These are phyloP conservation scores for Scaptomyza tumidula DNA, from an alignment of 2,888 invertebrate species.

Conservation along the genomic window DNA sequence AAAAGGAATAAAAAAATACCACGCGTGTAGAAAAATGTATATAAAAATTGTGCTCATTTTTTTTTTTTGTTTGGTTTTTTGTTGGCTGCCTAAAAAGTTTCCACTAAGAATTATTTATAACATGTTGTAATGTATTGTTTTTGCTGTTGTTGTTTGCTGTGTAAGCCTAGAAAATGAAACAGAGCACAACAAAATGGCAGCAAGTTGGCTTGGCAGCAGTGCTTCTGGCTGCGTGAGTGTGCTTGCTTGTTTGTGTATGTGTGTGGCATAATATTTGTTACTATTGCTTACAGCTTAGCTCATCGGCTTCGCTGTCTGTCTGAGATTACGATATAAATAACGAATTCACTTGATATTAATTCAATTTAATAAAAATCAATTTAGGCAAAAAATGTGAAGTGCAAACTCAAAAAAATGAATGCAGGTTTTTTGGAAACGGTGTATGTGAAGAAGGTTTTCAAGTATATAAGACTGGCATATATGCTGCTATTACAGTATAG, in stretches of 20 bases:
- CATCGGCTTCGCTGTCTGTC: conserved; percentile 11
- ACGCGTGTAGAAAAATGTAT: background rate
- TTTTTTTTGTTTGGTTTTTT: conserved; percentile 14
- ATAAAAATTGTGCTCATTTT: conserved; percentile 10
- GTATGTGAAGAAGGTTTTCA: background rate
- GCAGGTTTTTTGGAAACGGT: background rate
- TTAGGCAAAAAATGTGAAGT: conserved; percentile 29
- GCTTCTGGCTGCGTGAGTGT: conserved; percentile 1
- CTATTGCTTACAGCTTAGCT: conserved; percentile 31
- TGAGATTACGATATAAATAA: conserved; percentile 59
- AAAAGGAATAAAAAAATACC: conserved; percentile 22
- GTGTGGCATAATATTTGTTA: conserved; percentile 62
- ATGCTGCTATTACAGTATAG: no score
- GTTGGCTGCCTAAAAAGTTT: conserved; percentile 51
- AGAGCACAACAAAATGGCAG: conserved; percentile 79
- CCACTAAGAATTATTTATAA: conserved; percentile 72
- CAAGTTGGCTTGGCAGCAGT: conserved; percentile 27
- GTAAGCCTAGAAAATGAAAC: conserved; percentile 73
- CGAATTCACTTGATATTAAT: conserved; percentile 58
- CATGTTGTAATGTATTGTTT: conserved; percentile 64
- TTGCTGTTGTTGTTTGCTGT: conserved; percentile 27
- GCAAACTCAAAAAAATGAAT: background rate
- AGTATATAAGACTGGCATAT: no score
- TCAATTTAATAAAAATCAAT: conserved; percentile 34
- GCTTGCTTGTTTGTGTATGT: conserved; percentile 15